A percentile compares a stretch with the other conserved stretches of the same genome.
Conservation (phyloP, 2,113 vertebrate species). For the Colossoma macropomum region DNA sequence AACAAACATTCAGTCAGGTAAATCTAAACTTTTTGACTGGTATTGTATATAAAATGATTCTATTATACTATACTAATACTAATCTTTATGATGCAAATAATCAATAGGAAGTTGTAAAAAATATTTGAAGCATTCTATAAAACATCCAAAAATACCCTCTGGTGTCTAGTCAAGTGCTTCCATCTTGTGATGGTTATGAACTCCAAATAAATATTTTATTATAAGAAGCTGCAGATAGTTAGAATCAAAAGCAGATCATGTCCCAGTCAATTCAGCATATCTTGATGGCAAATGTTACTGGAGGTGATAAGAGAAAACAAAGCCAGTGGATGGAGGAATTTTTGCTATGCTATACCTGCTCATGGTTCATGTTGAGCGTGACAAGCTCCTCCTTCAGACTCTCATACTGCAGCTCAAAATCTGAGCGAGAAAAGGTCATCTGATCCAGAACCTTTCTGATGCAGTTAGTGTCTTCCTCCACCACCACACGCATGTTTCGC, state of each 20-base stretch:
- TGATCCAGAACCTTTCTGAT: conserved; percentile 69
- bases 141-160: too few species aligned
- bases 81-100: too few species aligned
- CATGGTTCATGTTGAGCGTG: conserved; percentile 72
- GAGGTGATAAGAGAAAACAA: neutral
- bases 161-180: too few species aligned
- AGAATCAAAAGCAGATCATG: neutral
- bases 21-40: too few species aligned
- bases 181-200: neutral
- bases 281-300: neutral
- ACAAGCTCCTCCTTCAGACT: conserved; percentile 70
- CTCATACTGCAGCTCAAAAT: conserved; percentile 73
- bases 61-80: too few species aligned
- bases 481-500: conserved; percentile 62
- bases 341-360: conserved; percentile 67
- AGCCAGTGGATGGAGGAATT: neutral
- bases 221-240: neutral
- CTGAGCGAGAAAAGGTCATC: conserved; percentile 65
- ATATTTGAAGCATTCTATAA: too few species aligned
- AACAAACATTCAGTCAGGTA: too few species aligned
- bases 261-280: neutral
- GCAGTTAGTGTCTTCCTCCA: conserved; percentile 67
- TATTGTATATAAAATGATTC: too few species aligned
- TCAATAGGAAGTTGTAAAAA: too few species aligned
- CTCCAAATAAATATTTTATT: neutral